Evolutionary conservation across 2,797 vertebrate genomes (phyloP).

Genomic region (Enteromius unitaeniatus): DNA sequence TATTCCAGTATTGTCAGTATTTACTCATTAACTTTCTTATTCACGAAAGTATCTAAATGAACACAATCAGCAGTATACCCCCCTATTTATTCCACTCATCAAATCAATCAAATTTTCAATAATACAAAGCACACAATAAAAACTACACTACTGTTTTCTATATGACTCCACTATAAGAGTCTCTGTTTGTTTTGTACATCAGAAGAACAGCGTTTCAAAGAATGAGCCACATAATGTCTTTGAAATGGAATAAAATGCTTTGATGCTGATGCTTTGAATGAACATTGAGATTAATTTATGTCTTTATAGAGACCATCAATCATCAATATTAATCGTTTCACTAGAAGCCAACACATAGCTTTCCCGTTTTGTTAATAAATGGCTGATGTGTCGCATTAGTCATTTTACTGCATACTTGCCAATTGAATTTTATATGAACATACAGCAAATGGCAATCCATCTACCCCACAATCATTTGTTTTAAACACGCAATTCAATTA

Average conservation of each 20-base stretch:
- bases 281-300: conserved; percentile 13
- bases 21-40: not conserved
- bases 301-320: conserved; percentile 34
- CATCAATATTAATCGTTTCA: conserved; percentile 32
- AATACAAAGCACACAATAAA: not conserved
- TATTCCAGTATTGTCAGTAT: not conserved
- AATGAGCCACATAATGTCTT: conserved; percentile 13
- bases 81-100: not conserved
- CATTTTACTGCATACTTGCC: conserved; percentile 44
- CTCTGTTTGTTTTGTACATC: conserved; percentile 2
- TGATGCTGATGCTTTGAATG: conserved; percentile 21
- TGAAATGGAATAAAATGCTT: conserved; percentile 14
- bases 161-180: not conserved
- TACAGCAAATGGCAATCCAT: conserved; percentile 34
- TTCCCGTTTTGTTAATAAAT: conserved; percentile 36
- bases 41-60: not conserved
- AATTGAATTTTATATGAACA: conserved; percentile 40
- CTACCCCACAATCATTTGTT: conserved; percentile 44
- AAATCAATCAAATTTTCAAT: not conserved
- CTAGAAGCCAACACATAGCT: conserved; percentile 37
- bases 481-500: conserved; percentile 43
- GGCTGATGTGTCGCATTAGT: conserved; percentile 41
- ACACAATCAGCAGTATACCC: not conserved
- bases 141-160: conserved; percentile 14
- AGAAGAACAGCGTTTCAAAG: conserved; percentile 6